These are phyloP conservation scores for Cotesia typhae DNA, from an alignment of 1,140 invertebrate species.

Conservation along the genomic window DNA sequence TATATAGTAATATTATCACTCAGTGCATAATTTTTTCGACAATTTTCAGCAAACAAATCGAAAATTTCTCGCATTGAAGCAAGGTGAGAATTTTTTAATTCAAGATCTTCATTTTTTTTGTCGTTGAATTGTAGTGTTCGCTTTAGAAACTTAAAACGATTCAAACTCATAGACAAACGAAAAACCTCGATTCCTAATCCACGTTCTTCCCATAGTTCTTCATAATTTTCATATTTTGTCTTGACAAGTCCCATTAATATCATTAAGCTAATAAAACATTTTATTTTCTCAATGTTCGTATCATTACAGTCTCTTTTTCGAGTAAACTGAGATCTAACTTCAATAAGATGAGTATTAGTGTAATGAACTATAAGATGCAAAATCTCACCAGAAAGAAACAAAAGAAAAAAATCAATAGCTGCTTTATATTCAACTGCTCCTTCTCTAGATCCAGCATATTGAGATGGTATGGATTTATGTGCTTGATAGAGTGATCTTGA, in stretches of 20 bases:
- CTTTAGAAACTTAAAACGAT: neutral
- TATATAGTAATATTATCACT: neutral
- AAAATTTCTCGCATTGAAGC: neutral
- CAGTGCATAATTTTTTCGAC: neutral
- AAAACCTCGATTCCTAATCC: neutral
- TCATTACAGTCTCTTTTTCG: too few relatives aligned
- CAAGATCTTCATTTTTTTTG: neutral
- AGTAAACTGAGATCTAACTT: too few relatives aligned
- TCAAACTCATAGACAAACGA: neutral
- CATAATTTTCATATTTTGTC: neutral
- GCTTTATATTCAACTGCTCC: too few relatives aligned
- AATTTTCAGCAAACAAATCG: neutral
- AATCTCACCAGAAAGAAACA: constrained; percentile 1
- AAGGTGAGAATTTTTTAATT: neutral
- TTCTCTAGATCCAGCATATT: too few relatives aligned
- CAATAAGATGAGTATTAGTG: too few relatives aligned
- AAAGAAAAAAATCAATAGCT: neutral
- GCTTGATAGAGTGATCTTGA: too few relatives aligned
- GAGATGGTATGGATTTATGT: too few relatives aligned
- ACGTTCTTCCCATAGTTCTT: neutral
- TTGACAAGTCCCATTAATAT: too few relatives aligned
- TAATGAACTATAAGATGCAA: too few relatives aligned
- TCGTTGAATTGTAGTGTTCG: neutral
- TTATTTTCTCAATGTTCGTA: too few relatives aligned
- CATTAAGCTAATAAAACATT: too few relatives aligned